These are phyloP conservation scores for Halichondria panicea DNA, from an alignment of 37 sponge, comb jelly and placozoan species.

Conservation along the genomic window DNA sequence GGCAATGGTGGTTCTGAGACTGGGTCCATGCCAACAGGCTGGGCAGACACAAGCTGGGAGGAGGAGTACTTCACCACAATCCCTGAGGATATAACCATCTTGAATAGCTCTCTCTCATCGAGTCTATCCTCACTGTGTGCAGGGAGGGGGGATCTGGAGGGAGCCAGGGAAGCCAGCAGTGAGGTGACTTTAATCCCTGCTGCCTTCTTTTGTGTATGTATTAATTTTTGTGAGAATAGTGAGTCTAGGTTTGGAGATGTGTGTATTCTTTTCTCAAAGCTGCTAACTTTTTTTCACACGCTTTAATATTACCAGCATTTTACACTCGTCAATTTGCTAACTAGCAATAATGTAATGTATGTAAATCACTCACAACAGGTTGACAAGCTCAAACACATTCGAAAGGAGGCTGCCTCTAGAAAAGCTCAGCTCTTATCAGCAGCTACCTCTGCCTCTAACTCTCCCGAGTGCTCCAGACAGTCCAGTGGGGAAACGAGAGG, in stretches of 20 bases:
- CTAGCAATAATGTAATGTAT: too few relatives aligned
- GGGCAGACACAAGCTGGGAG: conserved; percentile 34
- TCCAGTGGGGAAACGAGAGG: too few relatives aligned
- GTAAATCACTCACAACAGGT: conserved; percentile 3
- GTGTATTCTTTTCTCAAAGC: too few relatives aligned
- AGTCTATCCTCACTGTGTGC: conserved; percentile 41
- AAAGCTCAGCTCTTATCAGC: conserved; percentile 56
- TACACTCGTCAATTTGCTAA: neutral
- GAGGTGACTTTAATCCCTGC: conserved; percentile 1
- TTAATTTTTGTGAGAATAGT: neutral
- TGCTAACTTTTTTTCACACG: neutral
- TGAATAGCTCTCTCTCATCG: conserved; percentile 48
- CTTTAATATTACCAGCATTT: neutral
- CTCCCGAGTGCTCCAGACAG: conserved; percentile 22
- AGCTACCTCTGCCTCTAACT: conserved; percentile 22
- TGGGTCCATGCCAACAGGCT: neutral
- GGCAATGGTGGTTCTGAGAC: neutral
- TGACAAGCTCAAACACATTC: conserved; percentile 51
- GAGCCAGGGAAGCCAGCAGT: conserved; percentile 1
- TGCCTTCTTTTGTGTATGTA: neutral
- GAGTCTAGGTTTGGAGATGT: too few relatives aligned
- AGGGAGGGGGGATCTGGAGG: conserved; percentile 9
- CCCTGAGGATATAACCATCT: conserved; percentile 42
- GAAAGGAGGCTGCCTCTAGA: conserved; percentile 40
- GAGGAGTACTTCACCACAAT: conserved; percentile 45